phyloP scores from a whole-genome alignment of 2,113 vertebrate genomes.

The Xiphophorus hellerii region DNA sequence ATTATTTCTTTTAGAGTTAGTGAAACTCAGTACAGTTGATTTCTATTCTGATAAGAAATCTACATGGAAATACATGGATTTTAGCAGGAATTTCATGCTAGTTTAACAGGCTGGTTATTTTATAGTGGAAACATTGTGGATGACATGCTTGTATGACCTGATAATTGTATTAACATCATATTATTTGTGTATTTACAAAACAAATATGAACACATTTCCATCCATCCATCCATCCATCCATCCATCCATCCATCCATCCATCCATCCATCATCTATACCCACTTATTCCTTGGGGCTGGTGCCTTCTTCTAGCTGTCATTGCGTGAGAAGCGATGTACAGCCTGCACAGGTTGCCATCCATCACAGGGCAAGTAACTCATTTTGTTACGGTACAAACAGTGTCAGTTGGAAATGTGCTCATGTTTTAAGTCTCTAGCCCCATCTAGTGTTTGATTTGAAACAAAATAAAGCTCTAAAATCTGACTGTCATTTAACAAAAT shows the following conservation, averaged over 20 bases:
- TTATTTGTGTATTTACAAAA: neutral
- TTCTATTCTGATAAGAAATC: neutral
- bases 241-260: too few relatives aligned
- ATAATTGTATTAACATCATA: neutral
- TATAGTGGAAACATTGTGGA: neutral
- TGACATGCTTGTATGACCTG: neutral
- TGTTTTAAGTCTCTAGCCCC: slow-evolving; percentile 41
- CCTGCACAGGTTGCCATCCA: neutral
- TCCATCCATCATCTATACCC: too few relatives aligned
- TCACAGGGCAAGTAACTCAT: neutral
- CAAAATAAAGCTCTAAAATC: neutral
- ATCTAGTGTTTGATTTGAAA: slow-evolving; percentile 39
- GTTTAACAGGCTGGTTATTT: neutral
- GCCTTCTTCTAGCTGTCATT: neutral
- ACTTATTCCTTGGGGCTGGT: too few relatives aligned
- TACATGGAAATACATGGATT: neutral
- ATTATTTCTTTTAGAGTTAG: too few relatives aligned
- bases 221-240: neutral
- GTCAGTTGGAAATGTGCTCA: neutral
- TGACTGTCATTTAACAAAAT: neutral
- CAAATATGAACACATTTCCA: neutral
- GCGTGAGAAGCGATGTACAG: neutral
- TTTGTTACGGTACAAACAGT: neutral
- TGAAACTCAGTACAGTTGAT: too few relatives aligned
- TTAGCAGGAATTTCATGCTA: neutral